These are phyloP conservation scores for Hemichromis elongatus DNA, from an alignment of 2,113 vertebrate genomes.

Conservation along the genomic window DNA sequence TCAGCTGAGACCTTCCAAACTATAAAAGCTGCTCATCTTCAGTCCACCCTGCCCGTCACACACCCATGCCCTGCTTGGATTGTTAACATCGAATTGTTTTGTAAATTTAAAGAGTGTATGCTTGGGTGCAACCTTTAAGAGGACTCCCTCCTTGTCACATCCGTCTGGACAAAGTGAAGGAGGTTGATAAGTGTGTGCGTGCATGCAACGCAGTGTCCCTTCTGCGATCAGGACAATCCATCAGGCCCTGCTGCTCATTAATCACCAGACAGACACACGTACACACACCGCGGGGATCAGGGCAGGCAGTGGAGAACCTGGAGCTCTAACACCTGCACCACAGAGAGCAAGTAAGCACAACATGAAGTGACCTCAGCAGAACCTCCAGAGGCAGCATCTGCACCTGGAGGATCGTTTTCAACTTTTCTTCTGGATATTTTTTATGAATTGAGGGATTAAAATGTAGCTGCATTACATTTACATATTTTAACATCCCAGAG, in stretches of 20 bases:
- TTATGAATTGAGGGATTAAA: background rate
- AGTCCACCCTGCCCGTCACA: background rate
- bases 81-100: too few relatives aligned
- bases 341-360: slow-evolving; percentile 15
- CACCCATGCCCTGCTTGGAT: background rate
- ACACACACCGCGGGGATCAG: slow-evolving; percentile 20
- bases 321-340: slow-evolving; percentile 49
- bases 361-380: background rate
- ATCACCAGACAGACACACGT: slow-evolving; percentile 49
- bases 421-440: background rate
- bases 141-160: background rate
- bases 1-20: background rate
- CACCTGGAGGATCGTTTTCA: background rate
- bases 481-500: background rate
- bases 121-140: background rate
- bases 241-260: slow-evolving; percentile 68
- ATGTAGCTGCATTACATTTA: background rate
- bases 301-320: slow-evolving; percentile 61
- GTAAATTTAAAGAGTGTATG: background rate
- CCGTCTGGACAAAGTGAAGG: background rate
- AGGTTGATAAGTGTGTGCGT: background rate
- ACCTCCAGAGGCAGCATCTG: background rate
- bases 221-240: slow-evolving; percentile 71
- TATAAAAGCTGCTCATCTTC: background rate
- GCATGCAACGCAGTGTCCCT: slow-evolving; percentile 58